Percentiles rank a stretch among this genome's conserved stretches.
Evolutionary conservation across 1,140 invertebrate genomes (phyloP).

Genomic region (Thalassaphorura encarpata): DNA sequence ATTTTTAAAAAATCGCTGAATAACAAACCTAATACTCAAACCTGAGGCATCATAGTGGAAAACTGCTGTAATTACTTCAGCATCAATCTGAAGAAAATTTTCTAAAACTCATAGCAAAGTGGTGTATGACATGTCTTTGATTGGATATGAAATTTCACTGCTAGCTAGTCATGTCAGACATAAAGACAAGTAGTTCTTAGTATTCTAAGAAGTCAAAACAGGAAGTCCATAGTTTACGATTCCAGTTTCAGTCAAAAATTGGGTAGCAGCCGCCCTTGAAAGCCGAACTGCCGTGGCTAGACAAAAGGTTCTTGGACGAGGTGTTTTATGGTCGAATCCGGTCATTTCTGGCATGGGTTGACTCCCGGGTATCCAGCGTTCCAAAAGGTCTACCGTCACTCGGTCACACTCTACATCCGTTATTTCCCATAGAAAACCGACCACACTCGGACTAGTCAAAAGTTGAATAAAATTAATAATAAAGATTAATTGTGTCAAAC

Average conservation of each 20-base stretch:
- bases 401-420: slow-evolving; percentile 31
- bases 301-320: slow-evolving; percentile 14
- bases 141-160: too few species aligned
- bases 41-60: too few species aligned
- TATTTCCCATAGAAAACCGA: slow-evolving; percentile 30
- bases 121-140: too few species aligned
- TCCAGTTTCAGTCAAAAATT: slow-evolving; percentile 26
- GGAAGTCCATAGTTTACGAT: slow-evolving; percentile 30
- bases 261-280: slow-evolving; percentile 20
- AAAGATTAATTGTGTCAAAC: background rate
- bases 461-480: background rate
- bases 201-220: too few species aligned
- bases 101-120: too few species aligned
- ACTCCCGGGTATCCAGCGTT: slow-evolving; percentile 14
- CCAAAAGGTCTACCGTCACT: slow-evolving; percentile 28
- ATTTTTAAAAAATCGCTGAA: too few species aligned
- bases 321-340: slow-evolving; percentile 11
- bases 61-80: too few species aligned
- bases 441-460: slow-evolving; percentile 21
- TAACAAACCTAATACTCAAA: too few species aligned
- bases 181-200: too few species aligned
- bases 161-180: too few species aligned
- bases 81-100: too few species aligned
- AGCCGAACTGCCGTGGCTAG: slow-evolving; percentile 19
- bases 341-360: slow-evolving; percentile 11